Conservation (phyloP, 1,140 invertebrate genomes). For the Tachypleus tridentatus region DNA sequence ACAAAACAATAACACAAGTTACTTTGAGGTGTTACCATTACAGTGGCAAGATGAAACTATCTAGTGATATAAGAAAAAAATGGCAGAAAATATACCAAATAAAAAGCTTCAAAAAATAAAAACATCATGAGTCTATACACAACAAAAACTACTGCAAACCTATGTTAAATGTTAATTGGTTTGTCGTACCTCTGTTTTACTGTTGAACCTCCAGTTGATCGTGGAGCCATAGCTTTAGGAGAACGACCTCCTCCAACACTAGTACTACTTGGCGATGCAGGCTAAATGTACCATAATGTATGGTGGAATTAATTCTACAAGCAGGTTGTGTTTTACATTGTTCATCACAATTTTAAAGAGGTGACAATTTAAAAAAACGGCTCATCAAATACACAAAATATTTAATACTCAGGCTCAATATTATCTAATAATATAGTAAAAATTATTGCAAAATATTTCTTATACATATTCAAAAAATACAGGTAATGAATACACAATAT, state of each 20-base stretch:
- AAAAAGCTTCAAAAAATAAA: background rate
- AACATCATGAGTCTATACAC: background rate
- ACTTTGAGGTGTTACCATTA: background rate
- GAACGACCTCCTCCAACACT: constrained; percentile 75
- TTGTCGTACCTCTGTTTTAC: constrained; percentile 58
- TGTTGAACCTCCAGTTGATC: constrained; percentile 52
- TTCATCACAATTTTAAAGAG: no score
- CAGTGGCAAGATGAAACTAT: background rate
- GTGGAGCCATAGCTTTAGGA: constrained; percentile 53
- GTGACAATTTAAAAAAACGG: no score
- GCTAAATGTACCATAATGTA: constrained; percentile 42
- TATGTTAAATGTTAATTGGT: background rate
- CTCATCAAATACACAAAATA: no score
- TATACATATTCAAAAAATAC: no score
- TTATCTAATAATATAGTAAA: no score
- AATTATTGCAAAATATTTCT: no score
- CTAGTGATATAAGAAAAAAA: constrained; percentile 1
- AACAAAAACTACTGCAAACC: no score
- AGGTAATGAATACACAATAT: no score
- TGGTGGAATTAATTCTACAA: no score
- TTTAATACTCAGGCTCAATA: no score
- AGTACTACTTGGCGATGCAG: constrained; percentile 80
- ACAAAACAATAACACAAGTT: no score
- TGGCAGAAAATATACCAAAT: background rate
- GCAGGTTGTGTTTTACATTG: no score